phyloP scores from a whole-genome alignment of 2,113 vertebrate species.

The Spea bombifrons region DNA sequence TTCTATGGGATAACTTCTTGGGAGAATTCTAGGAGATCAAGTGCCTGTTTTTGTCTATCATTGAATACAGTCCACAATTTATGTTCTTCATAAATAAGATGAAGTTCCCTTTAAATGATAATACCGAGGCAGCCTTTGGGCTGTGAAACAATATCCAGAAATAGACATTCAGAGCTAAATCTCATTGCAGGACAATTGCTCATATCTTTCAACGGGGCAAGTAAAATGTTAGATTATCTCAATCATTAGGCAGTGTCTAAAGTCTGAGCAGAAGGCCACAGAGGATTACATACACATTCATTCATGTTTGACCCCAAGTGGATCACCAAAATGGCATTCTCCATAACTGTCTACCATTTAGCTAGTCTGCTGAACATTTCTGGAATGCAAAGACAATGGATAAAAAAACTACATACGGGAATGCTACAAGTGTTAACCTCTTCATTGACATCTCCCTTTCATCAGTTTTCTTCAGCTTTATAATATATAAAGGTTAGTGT shows the following conservation, averaged over 20 bases:
- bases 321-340: conserved; percentile 36
- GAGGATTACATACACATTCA: conserved; percentile 19
- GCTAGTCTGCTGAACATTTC: conserved; percentile 18
- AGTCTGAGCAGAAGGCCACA: conserved; percentile 5
- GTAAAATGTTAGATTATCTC: conserved; percentile 27
- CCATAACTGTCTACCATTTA: conserved; percentile 5
- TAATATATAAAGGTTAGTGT: not conserved
- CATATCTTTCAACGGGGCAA: conserved; percentile 26
- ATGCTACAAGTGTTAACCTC: not conserved
- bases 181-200: conserved; percentile 18
- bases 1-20: no score
- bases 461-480: not conserved
- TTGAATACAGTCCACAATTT: no score
- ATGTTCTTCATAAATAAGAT: not conserved
- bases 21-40: no score
- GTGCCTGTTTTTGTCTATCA: no score
- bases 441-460: not conserved
- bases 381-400: conserved; percentile 27
- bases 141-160: conserved; percentile 20
- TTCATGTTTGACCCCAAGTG: conserved; percentile 8
- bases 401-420: conserved; percentile 23
- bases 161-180: conserved; percentile 14
- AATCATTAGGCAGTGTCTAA: conserved; percentile 34
- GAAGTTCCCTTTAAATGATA: not conserved
- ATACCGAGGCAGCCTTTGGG: not conserved